These are phyloP conservation scores for Mormyrus lacerda DNA, from an alignment of 2,113 vertebrate species.

Conservation along the genomic window DNA sequence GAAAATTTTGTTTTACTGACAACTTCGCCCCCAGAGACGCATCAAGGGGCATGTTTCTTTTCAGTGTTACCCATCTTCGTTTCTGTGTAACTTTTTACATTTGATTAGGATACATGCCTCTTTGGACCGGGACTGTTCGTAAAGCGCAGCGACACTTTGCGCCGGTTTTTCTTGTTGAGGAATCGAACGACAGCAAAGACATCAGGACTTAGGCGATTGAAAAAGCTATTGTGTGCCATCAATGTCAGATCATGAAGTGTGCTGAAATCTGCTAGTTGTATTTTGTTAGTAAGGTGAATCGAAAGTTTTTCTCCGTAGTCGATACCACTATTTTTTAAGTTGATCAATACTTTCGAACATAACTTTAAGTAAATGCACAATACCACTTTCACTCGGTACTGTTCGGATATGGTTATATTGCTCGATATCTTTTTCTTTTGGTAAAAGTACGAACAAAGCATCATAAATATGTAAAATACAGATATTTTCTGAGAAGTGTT, in stretches of 20 bases:
- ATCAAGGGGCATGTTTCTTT: conserved; percentile 15
- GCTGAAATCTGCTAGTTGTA: background rate
- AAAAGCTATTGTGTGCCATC: background rate
- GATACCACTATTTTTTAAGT: background rate
- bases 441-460: background rate
- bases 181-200: background rate
- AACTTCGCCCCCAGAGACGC: conserved; percentile 11
- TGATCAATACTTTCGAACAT: background rate
- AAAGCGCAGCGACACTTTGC: background rate
- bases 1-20: conserved; percentile 16
- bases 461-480: background rate
- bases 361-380: background rate
- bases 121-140: background rate
- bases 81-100: background rate
- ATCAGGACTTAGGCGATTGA: background rate
- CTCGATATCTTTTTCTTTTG: background rate
- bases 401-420: background rate
- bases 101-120: background rate
- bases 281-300: background rate
- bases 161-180: background rate
- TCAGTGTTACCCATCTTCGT: background rate
- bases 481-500: background rate
- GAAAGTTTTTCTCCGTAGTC: background rate
- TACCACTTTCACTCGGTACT: background rate
- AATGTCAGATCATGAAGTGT: background rate